These are phyloP conservation scores for Philereme transversata DNA, from an alignment of 2,888 invertebrate genomes.

Conservation along the genomic window DNA sequence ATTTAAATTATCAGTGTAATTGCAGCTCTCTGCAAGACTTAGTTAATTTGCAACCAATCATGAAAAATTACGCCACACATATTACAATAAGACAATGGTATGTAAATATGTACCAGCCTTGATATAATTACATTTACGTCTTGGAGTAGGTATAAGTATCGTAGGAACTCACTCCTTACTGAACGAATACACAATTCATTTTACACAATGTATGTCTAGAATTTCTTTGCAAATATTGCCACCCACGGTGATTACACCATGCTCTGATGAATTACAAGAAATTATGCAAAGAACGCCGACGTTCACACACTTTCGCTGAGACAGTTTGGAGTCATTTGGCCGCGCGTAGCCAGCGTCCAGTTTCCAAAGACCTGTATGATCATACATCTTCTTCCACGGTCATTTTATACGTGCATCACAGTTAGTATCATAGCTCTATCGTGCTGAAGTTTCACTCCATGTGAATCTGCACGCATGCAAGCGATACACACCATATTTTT, in stretches of 20 bases:
- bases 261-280: conserved; percentile 70
- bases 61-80: too few relatives aligned
- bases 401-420: not conserved
- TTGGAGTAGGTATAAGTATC: not conserved
- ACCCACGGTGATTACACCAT: conserved; percentile 66
- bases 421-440: too few relatives aligned
- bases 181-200: conserved; percentile 17
- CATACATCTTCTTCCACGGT: conserved; percentile 31
- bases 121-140: too few relatives aligned
- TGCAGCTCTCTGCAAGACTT: too few relatives aligned
- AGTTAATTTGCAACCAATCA: too few relatives aligned
- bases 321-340: conserved; percentile 69
- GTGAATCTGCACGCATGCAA: too few relatives aligned
- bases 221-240: conserved; percentile 58
- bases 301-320: conserved; percentile 80
- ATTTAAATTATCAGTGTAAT: too few relatives aligned
- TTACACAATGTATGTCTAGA: conserved; percentile 43
- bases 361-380: conserved; percentile 46
- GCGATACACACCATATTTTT: too few relatives aligned
- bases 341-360: conserved; percentile 50
- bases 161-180: not conserved
- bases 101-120: too few relatives aligned
- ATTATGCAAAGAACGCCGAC: conserved; percentile 67
- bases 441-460: too few relatives aligned
- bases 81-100: too few relatives aligned